A percentile compares a stretch with the other conserved stretches of the same genome.
Conservation (phyloP, 2,113 vertebrate genomes). For the Bostrychus sinensis region DNA sequence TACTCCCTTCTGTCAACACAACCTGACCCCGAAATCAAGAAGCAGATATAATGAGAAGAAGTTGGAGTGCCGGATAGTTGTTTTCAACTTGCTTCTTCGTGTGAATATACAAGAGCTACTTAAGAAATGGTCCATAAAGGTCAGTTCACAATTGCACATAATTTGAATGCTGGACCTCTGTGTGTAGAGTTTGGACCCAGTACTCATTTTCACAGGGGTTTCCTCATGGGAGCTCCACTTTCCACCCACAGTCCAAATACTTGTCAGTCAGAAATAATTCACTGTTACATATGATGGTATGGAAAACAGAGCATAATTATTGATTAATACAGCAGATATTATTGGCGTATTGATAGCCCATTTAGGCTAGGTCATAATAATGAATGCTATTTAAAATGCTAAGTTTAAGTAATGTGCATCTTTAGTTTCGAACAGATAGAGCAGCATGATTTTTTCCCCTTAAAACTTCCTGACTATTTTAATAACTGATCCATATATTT, state of each 20-base stretch:
- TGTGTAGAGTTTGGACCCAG: slow-evolving; percentile 37
- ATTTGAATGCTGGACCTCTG: slow-evolving; percentile 21
- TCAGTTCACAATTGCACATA: slow-evolving; percentile 36
- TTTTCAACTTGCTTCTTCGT: slow-evolving; percentile 1
- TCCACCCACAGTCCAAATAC: slow-evolving; percentile 26
- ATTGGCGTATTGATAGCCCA: slow-evolving; percentile 17
- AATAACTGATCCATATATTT: too few species aligned
- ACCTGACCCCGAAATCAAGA: slow-evolving; percentile 32
- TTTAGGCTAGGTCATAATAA: slow-evolving; percentile 3
- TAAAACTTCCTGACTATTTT: too few species aligned
- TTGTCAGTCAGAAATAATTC: slow-evolving; percentile 39
- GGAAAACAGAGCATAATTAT: slow-evolving; percentile 21
- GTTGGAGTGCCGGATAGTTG: neutral
- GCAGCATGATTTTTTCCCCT: too few species aligned
- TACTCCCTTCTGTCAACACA: slow-evolving; percentile 51
- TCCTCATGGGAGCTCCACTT: slow-evolving; percentile 26
- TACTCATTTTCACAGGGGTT: slow-evolving; percentile 30
- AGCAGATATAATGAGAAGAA: neutral
- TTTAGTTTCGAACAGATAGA: too few species aligned
- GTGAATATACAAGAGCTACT: slow-evolving; percentile 24
- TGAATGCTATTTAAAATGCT: neutral
- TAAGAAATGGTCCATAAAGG: slow-evolving; percentile 19
- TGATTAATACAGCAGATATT: slow-evolving; percentile 16
- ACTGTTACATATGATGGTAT: slow-evolving; percentile 11
- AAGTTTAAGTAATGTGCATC: too few species aligned